phyloP scores from a whole-genome alignment of 2,888 invertebrate species.

The Acronicta leporina region DNA sequence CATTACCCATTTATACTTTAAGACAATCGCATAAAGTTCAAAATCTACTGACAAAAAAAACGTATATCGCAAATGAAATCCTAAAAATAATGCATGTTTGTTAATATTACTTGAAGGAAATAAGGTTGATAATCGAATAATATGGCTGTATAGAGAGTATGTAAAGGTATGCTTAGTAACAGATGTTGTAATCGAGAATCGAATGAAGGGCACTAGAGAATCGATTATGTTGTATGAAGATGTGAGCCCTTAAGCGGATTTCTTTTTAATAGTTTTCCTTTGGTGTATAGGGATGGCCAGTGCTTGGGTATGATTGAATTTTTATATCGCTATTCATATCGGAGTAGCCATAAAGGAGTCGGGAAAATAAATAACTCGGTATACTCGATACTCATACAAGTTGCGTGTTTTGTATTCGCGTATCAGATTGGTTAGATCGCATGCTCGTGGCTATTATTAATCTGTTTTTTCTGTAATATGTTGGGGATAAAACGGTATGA shows the following conservation, averaged over 20 bases:
- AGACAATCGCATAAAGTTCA: constrained; percentile 33
- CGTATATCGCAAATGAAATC: constrained; percentile 25
- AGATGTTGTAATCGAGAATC: constrained; percentile 83
- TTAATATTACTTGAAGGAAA: not conserved
- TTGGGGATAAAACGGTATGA: no score
- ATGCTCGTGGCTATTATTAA: not conserved
- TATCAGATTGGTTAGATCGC: not conserved
- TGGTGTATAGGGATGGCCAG: constrained; percentile 55
- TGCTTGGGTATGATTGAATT: constrained; percentile 59
- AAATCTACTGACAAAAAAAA: constrained; percentile 32
- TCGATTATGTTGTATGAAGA: constrained; percentile 81
- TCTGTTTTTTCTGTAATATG: not conserved
- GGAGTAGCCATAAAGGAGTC: constrained; percentile 13
- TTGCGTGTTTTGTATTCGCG: not conserved
- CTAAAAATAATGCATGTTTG: constrained; percentile 1
- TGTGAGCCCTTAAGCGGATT: constrained; percentile 81
- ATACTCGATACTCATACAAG: not conserved
- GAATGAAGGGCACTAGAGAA: constrained; percentile 82
- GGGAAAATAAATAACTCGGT: constrained; percentile 4
- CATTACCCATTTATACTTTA: constrained; percentile 36
- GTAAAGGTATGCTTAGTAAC: constrained; percentile 66
- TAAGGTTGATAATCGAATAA: constrained; percentile 44
- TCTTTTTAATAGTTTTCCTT: constrained; percentile 82
- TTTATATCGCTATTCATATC: constrained; percentile 47
- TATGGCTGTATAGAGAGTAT: constrained; percentile 20